Evolutionary conservation across 2,888 invertebrate genomes (phyloP), one percentile per base, ranked within the genome.

Genomic region (Lepidochrysops patricia): DNA sequence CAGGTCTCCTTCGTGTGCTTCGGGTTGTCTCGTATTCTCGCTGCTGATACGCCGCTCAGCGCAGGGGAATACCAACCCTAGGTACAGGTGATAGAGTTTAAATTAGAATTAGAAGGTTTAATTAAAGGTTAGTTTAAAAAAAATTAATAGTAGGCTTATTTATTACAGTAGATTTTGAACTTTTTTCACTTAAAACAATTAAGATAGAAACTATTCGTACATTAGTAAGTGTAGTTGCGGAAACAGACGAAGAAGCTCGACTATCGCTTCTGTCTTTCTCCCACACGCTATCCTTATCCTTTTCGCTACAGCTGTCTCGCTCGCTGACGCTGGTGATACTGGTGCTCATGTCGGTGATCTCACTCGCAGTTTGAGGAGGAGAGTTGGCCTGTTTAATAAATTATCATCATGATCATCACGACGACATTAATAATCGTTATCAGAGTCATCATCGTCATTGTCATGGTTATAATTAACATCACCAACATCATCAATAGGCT

Each of bases 1-100:
- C 93, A 90, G 63, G 92, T 93, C 68, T 96, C 96, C 74, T 96
- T 96, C 4, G 92, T 93, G 67, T 95, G 95, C 71, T 95, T 95
- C 0, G 92, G 91, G 61, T 90, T 91, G 64, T 93, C 93, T 13
- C 93, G 87, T 66, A 94, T 93, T 49, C 91, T 91, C 5, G 94
- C 93, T 13, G 92, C 90, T 54, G 92, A 91, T 4, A 93, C 91
- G 34, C 93, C 90, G 68, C 93, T 94, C 2, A 92, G 80, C 15
- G 93, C 93, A 0, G 94, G 93, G 0, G 94, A 94, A 73, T 94
- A 94, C 82, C 92, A 93, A 37, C 94, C 94, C 94, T 94, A 72
- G 23, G 6, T 9, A 34, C 23, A 37, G 7, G 6, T 58, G 29
- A 52, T 37, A 26, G 52, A 27, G 15, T 15, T 57, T 48, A 13